Evolutionary conservation across 2,113 vertebrate species (phyloP), one percentile per base, ranked within the genome.

Genomic region (Pogona vitticeps): DNA sequence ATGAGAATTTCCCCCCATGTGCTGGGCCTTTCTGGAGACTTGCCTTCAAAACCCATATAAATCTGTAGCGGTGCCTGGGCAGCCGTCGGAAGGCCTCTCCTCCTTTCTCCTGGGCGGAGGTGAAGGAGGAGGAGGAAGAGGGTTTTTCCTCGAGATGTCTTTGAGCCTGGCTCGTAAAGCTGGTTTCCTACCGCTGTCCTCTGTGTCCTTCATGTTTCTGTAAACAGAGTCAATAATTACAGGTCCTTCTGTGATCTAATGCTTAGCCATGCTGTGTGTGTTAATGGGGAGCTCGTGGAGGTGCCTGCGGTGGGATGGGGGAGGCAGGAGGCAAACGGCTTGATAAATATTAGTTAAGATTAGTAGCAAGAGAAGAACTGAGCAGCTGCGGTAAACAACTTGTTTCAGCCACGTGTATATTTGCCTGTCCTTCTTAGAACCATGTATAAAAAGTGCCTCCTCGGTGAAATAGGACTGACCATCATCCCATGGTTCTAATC

Each of bases 31-130:
- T 91, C 86, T 79, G 84, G 83, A 79, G 83, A 91, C 88, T 84
- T 70, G 83, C 70, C 89, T 94, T 95, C 89, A 88, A 88, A 94
- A 68, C 82, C 76, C 1, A 6, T 89, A 90, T 90, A 90, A 89
- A 90, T 91, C 91, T 93, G 89, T 86, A 83, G 76, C 23, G 56
- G 80, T 52, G 52, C 14, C 21, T 76, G 63, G 58, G 21, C 14
- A 10, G 68, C 71, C 84, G 83, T 85, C 84, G 86, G 72, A 88
- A 23, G 85, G 38, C 78, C 82, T 89, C 88, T 52, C 28, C 68
- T 26, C 1, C 28, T 0, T 65, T 13, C 82, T 92, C 15, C 72
- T 80, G 72, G 77, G 46, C 10, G 46, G 46, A 52, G 46, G 46
- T 52, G 46, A 52, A 52, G 46, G 46, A 52, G 46, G 46, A 52